These are phyloP conservation scores for Campylomormyrus numenius DNA, from an alignment of 2,113 vertebrate species.

Conservation along the genomic window DNA sequence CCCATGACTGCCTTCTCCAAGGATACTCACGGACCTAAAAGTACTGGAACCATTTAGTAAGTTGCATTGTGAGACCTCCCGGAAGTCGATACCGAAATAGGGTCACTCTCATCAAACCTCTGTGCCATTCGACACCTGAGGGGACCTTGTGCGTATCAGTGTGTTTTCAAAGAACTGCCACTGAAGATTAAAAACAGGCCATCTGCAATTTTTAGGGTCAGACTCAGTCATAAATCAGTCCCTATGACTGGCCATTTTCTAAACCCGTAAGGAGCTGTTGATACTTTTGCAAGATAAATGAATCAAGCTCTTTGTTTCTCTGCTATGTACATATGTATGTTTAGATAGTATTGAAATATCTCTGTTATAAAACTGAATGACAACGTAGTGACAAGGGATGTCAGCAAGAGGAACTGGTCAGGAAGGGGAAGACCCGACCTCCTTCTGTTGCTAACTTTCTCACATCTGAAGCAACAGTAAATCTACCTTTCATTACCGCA, in stretches of 20 bases:
- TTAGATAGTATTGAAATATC: constrained; percentile 20
- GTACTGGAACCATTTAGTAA: constrained; percentile 33
- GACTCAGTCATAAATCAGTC: background rate
- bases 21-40: background rate
- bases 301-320: constrained; percentile 18
- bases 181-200: background rate
- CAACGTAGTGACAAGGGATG: constrained; percentile 41
- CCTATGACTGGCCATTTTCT: background rate
- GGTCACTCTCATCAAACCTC: constrained; percentile 21
- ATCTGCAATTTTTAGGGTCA: background rate
- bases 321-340: constrained; percentile 26
- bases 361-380: constrained; percentile 36
- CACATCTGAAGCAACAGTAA: background rate
- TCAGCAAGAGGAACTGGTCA: background rate
- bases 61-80: constrained; percentile 5
- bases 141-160: background rate
- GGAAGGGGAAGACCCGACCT: background rate
- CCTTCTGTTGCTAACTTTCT: constrained; percentile 22
- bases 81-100: constrained; percentile 28
- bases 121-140: constrained; percentile 25
- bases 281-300: constrained; percentile 10
- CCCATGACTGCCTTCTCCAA: too few relatives aligned
- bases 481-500: constrained; percentile 30
- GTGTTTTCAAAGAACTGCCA: background rate
- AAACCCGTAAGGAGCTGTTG: background rate